phyloP scores from a whole-genome alignment of 2,888 invertebrate genomes.

The Lysandra coridon region DNA sequence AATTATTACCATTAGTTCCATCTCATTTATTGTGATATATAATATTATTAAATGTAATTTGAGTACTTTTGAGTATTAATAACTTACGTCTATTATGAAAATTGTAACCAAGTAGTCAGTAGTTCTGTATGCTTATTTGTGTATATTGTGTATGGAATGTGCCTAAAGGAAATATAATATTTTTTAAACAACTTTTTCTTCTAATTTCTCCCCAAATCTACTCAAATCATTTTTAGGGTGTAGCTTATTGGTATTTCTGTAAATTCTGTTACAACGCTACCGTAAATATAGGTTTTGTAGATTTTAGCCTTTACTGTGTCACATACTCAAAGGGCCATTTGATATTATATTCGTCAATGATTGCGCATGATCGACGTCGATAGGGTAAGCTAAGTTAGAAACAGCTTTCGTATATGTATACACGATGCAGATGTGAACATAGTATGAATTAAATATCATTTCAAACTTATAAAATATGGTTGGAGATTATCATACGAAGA shows the following conservation, averaged over 20 bases:
- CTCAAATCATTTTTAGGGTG: not conserved
- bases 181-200: not conserved
- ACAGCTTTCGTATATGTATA: too few species aligned
- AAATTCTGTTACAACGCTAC: too few species aligned
- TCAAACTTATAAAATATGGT: too few species aligned
- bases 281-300: too few species aligned
- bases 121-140: slow-evolving; percentile 7
- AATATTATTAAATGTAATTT: not conserved
- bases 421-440: too few species aligned
- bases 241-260: not conserved
- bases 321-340: too few species aligned
- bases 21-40: not conserved
- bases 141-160: slow-evolving; percentile 11
- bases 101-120: not conserved
- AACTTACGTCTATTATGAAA: not conserved
- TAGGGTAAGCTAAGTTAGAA: too few species aligned
- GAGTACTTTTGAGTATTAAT: not conserved
- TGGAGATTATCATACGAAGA: too few species aligned
- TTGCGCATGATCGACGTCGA: too few species aligned
- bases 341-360: too few species aligned
- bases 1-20: not conserved
- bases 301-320: too few species aligned
- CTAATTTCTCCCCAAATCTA: not conserved
- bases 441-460: too few species aligned
- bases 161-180: slow-evolving; percentile 13